Percentiles rank a stretch among this genome's conserved stretches.
These are phyloP conservation scores for Borostomias antarcticus DNA, from an alignment of 2,797 vertebrate species.

Conservation along the genomic window DNA sequence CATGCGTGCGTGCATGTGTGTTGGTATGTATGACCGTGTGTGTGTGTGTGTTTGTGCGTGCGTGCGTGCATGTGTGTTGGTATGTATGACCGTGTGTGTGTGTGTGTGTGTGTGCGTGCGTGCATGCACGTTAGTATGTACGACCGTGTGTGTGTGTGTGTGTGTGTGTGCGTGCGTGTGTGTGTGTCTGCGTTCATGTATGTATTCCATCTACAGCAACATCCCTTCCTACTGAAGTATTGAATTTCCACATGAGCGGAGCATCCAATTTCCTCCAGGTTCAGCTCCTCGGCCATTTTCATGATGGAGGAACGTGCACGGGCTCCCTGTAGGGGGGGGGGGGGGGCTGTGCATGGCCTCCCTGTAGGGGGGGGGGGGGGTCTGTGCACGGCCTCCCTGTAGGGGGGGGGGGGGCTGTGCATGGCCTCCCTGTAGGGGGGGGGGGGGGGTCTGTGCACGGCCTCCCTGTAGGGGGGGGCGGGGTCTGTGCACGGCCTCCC, in stretches of 20 bases:
- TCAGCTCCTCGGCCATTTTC: too few species aligned
- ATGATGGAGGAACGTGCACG: not conserved
- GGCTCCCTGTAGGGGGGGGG: too few species aligned
- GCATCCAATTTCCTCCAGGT: too few species aligned
- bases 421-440: too few species aligned
- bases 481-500: too few species aligned
- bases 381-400: too few species aligned
- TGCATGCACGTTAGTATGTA: not conserved
- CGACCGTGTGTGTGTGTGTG: constrained; percentile 1
- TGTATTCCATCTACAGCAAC: not conserved
- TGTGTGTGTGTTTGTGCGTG: not conserved
- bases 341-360: too few species aligned
- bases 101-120: not conserved
- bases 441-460: too few species aligned
- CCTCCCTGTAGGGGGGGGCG: too few species aligned
- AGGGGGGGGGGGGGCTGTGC: too few species aligned
- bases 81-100: constrained; percentile 4
- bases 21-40: too few species aligned
- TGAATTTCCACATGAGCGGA: not conserved
- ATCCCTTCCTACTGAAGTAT: not conserved
- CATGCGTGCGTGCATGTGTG: not conserved
- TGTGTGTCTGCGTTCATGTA: not conserved
- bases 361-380: too few species aligned
- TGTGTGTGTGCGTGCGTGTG: constrained; percentile 3
- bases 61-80: constrained; percentile 11